phyloP scores from a whole-genome alignment of 1,140 invertebrate genomes.

The Pteromalus puparum region DNA sequence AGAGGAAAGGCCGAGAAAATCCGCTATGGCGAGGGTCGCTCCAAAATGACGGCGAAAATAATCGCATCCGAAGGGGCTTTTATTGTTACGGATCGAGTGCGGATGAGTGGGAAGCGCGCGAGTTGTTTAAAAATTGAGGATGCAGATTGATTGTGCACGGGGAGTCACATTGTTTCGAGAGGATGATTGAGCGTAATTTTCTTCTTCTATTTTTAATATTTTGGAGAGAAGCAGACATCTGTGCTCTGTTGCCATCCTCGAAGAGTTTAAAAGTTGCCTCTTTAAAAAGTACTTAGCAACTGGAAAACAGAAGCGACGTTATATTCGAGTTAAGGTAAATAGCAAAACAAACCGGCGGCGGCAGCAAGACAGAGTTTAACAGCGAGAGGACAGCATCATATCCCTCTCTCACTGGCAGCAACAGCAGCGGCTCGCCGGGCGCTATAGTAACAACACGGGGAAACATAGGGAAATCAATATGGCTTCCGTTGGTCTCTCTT shows the following conservation, averaged over 20 bases:
- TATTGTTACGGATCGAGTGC: background rate
- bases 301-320: too few relatives aligned
- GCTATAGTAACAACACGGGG: conserved; percentile 76
- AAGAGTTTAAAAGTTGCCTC: too few relatives aligned
- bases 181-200: background rate
- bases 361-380: background rate
- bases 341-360: background rate
- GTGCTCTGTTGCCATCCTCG: too few relatives aligned
- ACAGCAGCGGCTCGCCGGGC: conserved; percentile 62
- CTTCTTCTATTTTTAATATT: background rate
- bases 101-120: background rate
- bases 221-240: too few relatives aligned
- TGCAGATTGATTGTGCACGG: background rate
- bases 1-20: conserved; percentile 21
- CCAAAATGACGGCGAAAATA: background rate
- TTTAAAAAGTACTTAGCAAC: background rate
- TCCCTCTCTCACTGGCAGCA: background rate
- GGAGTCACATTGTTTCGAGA: background rate
- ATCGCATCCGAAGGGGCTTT: background rate
- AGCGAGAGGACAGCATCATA: background rate
- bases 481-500: conserved; percentile 69
- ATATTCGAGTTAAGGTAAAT: background rate
- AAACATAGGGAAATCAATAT: conserved; percentile 77
- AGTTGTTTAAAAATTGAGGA: background rate
- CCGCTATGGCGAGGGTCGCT: background rate